Percentiles rank a stretch among this genome's conserved stretches.
Conservation (phyloP, 2,888 invertebrate species). For the Lasioglossum oenotherae region DNA sequence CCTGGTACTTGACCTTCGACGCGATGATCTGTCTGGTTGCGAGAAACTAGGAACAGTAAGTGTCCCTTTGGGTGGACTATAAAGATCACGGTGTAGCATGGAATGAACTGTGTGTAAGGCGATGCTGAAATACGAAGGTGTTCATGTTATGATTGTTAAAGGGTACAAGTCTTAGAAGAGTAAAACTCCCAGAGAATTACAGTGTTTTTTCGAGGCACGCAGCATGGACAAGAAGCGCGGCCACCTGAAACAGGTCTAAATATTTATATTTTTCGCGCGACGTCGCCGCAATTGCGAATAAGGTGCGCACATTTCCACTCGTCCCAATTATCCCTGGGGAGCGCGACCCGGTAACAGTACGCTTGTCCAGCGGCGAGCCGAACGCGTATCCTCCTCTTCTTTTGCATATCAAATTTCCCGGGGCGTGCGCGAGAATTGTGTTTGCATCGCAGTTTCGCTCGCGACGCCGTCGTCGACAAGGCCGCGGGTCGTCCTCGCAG, state of each 20-base stretch:
- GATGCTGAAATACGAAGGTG: background rate
- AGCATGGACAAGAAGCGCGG: background rate
- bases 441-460: constrained; percentile 16
- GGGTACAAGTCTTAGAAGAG: background rate
- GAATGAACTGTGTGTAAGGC: background rate
- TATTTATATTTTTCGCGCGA: background rate
- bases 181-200: background rate
- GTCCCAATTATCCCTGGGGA: background rate
- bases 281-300: background rate
- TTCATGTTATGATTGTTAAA: background rate
- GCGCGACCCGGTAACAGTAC: background rate
- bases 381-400: constrained; percentile 13
- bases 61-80: background rate
- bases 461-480: background rate
- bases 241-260: background rate
- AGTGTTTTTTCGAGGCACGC: background rate
- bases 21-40: background rate
- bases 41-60: background rate
- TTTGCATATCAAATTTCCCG: constrained; percentile 34
- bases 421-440: constrained; percentile 18
- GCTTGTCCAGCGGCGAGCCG: background rate
- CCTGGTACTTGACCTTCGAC: background rate
- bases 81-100: background rate
- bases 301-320: background rate
- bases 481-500: background rate